phyloP scores from a whole-genome alignment of 2,888 invertebrate species.

The Antitype chi region DNA sequence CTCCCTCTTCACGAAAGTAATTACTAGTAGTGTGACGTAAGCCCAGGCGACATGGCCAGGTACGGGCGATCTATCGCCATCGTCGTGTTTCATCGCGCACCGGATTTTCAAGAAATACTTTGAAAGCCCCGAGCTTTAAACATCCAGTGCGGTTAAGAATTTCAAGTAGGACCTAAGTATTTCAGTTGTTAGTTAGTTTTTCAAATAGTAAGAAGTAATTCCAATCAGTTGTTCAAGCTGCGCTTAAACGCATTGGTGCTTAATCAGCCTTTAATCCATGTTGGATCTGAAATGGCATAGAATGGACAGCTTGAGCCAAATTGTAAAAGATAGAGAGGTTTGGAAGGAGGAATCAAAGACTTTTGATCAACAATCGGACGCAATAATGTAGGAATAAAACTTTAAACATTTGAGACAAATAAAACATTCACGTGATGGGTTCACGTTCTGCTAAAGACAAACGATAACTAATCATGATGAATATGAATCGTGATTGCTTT shows the following conservation, averaged over 20 bases:
- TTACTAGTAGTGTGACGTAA: too few relatives aligned
- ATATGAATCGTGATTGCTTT: conserved; percentile 21
- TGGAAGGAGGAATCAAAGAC: too few relatives aligned
- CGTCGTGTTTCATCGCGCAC: not conserved
- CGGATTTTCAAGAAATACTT: not conserved
- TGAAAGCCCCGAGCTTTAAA: not conserved
- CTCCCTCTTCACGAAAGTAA: too few relatives aligned
- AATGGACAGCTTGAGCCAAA: not conserved
- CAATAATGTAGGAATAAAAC: not conserved
- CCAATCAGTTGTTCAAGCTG: not conserved
- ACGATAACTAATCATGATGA: conserved; percentile 25
- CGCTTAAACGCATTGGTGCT: not conserved
- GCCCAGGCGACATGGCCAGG: too few relatives aligned
- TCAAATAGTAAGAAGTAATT: not conserved
- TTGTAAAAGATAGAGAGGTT: not conserved
- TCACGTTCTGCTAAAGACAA: not conserved
- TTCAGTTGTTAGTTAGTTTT: not conserved
- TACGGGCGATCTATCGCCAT: not conserved
- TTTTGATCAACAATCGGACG: not conserved
- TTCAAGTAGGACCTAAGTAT: not conserved
- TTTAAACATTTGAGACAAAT: not conserved
- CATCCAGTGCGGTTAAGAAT: not conserved
- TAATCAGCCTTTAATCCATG: not conserved
- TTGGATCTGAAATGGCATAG: not conserved
- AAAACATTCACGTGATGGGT: not conserved